phyloP scores from a whole-genome alignment of 2,888 invertebrate genomes.

The Acanthosepion lycidas region DNA sequence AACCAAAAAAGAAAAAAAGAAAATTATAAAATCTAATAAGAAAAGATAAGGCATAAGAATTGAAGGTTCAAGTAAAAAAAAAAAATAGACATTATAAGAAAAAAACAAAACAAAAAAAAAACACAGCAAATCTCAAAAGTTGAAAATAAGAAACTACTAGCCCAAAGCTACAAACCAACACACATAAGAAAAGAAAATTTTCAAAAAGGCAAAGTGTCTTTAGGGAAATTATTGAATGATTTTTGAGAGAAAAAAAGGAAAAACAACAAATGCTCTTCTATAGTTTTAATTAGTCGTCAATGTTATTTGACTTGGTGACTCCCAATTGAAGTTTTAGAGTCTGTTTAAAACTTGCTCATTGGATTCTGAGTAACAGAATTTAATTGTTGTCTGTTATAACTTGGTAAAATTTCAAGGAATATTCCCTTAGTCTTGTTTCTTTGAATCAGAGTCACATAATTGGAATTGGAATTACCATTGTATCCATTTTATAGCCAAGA shows the following conservation, averaged over 20 bases:
- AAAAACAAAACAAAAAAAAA: not conserved
- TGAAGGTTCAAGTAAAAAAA: not conserved
- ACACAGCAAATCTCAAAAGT: not conserved
- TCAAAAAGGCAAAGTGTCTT: not conserved
- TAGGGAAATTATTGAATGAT: slow-evolving; percentile 18
- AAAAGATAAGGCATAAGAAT: not conserved
- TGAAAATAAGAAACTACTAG: not conserved
- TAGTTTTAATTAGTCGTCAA: slow-evolving; percentile 13
- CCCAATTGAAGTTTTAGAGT: not conserved
- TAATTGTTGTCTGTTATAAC: not conserved
- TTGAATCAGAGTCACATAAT: not conserved
- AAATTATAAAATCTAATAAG: not conserved
- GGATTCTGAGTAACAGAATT: not conserved
- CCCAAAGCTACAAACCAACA: not conserved
- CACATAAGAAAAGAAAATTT: not conserved
- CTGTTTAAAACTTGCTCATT: not conserved
- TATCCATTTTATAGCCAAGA: not conserved
- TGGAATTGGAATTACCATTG: not conserved
- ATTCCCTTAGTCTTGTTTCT: not conserved
- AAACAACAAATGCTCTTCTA: not conserved
- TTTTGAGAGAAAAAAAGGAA: not conserved
- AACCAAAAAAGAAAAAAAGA: not conserved
- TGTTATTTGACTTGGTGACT: not conserved
- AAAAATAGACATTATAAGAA: not conserved
- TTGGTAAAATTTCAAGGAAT: not conserved